Evolutionary conservation across 1,140 invertebrate species (phyloP).

Genomic region (Paraescarpia echinospica): DNA sequence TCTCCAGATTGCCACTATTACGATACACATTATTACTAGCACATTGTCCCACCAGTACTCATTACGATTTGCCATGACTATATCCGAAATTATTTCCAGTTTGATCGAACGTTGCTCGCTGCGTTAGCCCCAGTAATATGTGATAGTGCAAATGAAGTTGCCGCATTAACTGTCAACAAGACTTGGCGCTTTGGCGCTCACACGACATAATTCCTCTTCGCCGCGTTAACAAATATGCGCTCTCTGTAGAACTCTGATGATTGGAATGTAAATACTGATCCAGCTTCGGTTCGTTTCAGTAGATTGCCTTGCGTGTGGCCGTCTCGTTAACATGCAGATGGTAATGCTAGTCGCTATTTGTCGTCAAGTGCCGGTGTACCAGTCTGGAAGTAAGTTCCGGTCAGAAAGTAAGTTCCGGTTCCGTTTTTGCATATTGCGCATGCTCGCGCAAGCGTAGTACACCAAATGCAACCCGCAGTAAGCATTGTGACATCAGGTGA

Average conservation of each 20-base stretch:
- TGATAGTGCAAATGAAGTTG: neutral
- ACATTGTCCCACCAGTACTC: too few species aligned
- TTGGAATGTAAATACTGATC: slow-evolving; percentile 6
- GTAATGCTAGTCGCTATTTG: neutral
- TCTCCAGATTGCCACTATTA: neutral
- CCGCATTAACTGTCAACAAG: neutral
- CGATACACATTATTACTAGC: neutral
- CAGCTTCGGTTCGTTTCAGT: neutral
- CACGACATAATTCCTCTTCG: neutral
- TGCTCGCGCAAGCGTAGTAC: too few species aligned
- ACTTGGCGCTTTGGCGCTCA: neutral
- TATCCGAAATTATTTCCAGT: too few species aligned
- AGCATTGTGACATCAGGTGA: too few species aligned
- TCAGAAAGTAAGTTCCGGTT: too few species aligned
- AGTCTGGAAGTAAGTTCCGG: too few species aligned
- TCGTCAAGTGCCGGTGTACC: neutral
- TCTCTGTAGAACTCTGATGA: neutral
- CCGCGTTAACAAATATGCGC: neutral
- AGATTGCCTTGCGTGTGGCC: neutral
- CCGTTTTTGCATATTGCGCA: too few species aligned
- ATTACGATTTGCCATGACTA: too few species aligned
- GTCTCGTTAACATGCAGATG: neutral
- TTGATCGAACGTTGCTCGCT: too few species aligned
- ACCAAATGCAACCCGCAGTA: too few species aligned
- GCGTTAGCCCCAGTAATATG: neutral